These are phyloP conservation scores for Hemibagrus wyckioides DNA, from an alignment of 2,113 vertebrate genomes.

Conservation along the genomic window DNA sequence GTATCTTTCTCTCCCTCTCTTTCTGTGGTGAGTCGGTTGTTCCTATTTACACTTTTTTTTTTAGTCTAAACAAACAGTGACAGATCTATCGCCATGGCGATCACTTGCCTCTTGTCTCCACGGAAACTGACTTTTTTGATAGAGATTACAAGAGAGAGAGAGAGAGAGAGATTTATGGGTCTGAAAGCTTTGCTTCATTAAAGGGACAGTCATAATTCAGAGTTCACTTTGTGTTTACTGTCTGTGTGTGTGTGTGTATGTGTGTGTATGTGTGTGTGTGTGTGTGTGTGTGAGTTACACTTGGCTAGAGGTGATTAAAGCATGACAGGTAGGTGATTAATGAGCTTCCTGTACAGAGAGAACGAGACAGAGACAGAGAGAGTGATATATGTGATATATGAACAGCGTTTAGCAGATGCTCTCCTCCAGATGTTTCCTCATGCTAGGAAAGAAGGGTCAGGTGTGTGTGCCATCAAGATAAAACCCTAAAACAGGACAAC, in stretches of 20 bases:
- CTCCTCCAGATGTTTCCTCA: neutral
- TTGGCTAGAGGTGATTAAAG: neutral
- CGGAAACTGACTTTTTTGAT: conserved; percentile 31
- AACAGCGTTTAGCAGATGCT: neutral
- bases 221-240: conserved; percentile 12
- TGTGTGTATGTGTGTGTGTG: conserved; percentile 21
- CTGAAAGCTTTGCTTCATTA: conserved; percentile 10
- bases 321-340: conserved; percentile 1
- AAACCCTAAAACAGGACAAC: neutral
- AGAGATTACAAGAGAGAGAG: neutral
- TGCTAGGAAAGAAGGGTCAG: neutral
- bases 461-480: neutral
- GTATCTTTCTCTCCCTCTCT: neutral
- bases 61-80: conserved; percentile 37
- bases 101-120: conserved; percentile 38
- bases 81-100: conserved; percentile 40
- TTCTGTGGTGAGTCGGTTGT: neutral
- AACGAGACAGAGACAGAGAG: neutral
- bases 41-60: conserved; percentile 4
- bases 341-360: neutral
- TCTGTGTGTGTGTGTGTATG: conserved; percentile 10
- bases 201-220: conserved; percentile 8
- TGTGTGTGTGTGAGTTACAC: neutral
- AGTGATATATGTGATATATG: neutral
- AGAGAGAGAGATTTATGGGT: conserved; percentile 7